Percentiles rank a stretch among this genome's conserved stretches.
These are phyloP conservation scores for Mercenaria mercenaria DNA, from an alignment of 1,140 invertebrate species.

Conservation along the genomic window DNA sequence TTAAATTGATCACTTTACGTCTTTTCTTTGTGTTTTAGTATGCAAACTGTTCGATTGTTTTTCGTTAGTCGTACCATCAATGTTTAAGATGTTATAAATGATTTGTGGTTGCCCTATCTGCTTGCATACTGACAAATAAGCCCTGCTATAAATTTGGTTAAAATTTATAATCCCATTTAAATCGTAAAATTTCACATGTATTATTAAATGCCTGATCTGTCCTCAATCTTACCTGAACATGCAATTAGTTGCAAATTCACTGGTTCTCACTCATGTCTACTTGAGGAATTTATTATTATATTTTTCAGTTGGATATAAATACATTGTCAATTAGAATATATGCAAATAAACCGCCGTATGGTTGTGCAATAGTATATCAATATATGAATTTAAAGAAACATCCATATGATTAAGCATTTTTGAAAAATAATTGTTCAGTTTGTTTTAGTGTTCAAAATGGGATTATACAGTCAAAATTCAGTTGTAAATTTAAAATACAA, in stretches of 20 bases:
- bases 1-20: neutral
- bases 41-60: neutral
- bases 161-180: slow-evolving; percentile 18
- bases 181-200: slow-evolving; percentile 30
- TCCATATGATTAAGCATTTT: too few species aligned
- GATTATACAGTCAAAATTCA: neutral
- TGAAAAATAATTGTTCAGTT: too few species aligned
- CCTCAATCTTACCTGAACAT: neutral
- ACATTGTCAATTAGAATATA: too few species aligned
- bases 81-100: neutral
- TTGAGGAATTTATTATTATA: too few species aligned
- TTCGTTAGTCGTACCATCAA: neutral
- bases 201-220: neutral
- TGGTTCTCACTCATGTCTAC: too few species aligned
- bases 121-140: neutral
- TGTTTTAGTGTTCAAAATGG: neutral
- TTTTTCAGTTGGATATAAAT: too few species aligned
- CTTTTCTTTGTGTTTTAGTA: neutral
- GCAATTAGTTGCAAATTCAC: too few species aligned
- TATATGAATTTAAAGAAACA: too few species aligned
- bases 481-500: neutral
- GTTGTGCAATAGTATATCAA: too few species aligned
- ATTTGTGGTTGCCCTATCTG: neutral
- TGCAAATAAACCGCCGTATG: too few species aligned
- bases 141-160: slow-evolving; percentile 13